Base-by-base conservation (phyloP, 2,888 invertebrate genomes). In the Aproaerema taeniolella region DNA sequence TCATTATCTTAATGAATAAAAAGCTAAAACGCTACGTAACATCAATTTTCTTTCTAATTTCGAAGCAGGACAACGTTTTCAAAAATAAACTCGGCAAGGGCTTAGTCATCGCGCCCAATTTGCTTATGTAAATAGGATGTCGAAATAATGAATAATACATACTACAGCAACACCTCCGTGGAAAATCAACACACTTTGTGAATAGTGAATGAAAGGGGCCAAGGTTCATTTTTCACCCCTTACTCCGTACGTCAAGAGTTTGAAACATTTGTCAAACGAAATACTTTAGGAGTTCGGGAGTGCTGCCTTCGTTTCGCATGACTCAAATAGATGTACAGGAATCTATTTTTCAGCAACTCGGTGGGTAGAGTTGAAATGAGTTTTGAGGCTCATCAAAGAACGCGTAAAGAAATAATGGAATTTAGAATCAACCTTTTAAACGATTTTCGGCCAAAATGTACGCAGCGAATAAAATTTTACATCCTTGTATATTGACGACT, bases 101-200 rank as follows among this genome's bases (percentile, higher is more conserved):
- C 37, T 42, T 41, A 40, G 38, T 50, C 49, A 57, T 56, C 58
- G 48, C 52, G 39, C 58, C 55, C 60, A 69, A 70, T 67, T 67
- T 63, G 52, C 52, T 62, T 63, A 64, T 65, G 65, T 59, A 67
- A 67, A 69, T 63, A 52, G 51, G 49, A 55, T 52, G 52, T 54
- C 55, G 53, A 57, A 53, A 46, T 50, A 42, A 50, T 67, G 63
- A 67, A 67, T 68, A 66, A 65, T 63, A 59, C 49, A 67, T 49
- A 31, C 14, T 38, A 44, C 33, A 50, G 51, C 55, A 56, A 57
- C 56, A 53, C 56, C 51, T 42, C 15, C 38, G 34, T 37, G 52
- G 52, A 63, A 64, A 63, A 61, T 61, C 63, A 63, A 62, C 63
- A 58, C 46, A 47, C 55, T 61, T 58, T 60, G 58, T 66, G 61